Conservation (phyloP, 2,797 vertebrate genomes). For the Danio tinwini region DNA sequence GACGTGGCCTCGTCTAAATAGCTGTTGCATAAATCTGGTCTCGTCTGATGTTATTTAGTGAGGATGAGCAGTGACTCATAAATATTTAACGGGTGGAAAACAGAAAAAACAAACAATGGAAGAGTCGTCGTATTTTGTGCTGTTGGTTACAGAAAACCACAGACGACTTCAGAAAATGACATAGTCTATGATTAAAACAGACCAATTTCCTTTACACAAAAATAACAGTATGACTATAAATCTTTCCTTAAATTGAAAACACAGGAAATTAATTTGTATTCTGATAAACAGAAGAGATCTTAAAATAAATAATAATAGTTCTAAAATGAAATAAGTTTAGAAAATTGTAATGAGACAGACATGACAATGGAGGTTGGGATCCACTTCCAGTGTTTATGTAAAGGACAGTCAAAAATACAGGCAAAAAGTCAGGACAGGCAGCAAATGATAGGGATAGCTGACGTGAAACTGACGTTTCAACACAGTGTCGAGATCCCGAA, state of each 20-base stretch:
- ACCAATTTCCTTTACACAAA: background rate
- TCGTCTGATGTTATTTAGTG: constrained; percentile 16
- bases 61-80: background rate
- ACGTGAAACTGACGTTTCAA: too few species aligned
- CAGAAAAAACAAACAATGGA: background rate
- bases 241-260: background rate
- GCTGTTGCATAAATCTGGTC: constrained; percentile 7
- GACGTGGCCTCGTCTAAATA: constrained; percentile 2
- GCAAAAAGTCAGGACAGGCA: too few species aligned
- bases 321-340: too few species aligned
- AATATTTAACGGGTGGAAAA: constrained; percentile 24
- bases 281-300: background rate
- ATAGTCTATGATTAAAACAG: constrained; percentile 31
- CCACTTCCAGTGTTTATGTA: too few species aligned
- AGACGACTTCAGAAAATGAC: background rate
- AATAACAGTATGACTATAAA: constrained; percentile 33
- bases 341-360: too few species aligned
- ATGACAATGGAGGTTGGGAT: too few species aligned
- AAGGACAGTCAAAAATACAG: too few species aligned
- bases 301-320: background rate
- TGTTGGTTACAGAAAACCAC: background rate
- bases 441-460: too few species aligned
- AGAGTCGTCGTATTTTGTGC: constrained; percentile 6
- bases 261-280: background rate
- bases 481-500: too few species aligned